Base-by-base conservation (phyloP, 2,113 vertebrate genomes). In the Zeus faber region DNA sequence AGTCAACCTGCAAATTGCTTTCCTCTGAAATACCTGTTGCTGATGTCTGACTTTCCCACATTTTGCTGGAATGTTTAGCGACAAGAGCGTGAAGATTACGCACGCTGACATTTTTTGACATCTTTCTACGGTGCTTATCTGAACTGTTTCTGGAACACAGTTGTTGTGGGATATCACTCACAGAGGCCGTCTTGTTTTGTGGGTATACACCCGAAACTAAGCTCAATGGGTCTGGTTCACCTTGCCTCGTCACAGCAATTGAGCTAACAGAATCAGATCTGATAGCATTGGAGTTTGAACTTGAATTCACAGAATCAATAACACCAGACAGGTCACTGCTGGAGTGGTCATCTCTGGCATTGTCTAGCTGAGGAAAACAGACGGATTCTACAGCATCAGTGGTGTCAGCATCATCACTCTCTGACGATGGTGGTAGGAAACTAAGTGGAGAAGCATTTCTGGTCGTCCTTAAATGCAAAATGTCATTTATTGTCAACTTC, bases 401-500 rank as follows among this genome's bases (percentile, higher is more conserved):
- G 9, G 6, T 23, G 14, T 82, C 50, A 0, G 27, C 33, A 16
- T 67, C 71, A 39, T 70, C 65, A 6, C 14, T 41, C 24, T 89
- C 83, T 23, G 62, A 66, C 6, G 72, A 35, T 7, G 76, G 49
- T 43, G 81, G 29, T 8, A 85, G 74, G 16, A 56, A 33, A 23
- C 44, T 51, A 1, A 49, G 6, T 1, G 62, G 47, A 33, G 72
- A 53, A 49, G 53, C 31, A 41, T 58, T 70, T 21, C 26, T 48
- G 6, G 63, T 60, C 27, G 60, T 65, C 29, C 81, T 59, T 25
- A 88, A 65, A 29, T 76, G 76, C 53, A 91, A 40, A 47, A 91
- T 91, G 55, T 91, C 90, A 2, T 89, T 90, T 52, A 91, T 90
- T 1, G 90, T 91, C 57, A 91, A 60, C 48, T 83, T 90, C 50